phyloP scores from a whole-genome alignment of 2,113 vertebrate species.

The Tyto alba region DNA sequence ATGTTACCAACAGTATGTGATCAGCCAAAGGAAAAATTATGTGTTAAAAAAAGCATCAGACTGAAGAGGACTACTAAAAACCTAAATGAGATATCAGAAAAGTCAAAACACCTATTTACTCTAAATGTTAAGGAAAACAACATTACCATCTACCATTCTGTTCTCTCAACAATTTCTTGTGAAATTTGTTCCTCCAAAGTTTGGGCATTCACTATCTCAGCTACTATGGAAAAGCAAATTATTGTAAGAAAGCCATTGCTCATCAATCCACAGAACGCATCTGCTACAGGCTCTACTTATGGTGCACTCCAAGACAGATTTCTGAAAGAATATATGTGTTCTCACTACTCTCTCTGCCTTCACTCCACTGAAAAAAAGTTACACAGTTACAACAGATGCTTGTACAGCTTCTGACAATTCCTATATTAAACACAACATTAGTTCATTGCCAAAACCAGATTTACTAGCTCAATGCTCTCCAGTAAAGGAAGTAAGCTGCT shows the following conservation, averaged over 20 bases:
- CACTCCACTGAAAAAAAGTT: background rate
- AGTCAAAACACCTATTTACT: background rate
- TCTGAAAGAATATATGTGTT: background rate
- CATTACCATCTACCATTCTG: background rate
- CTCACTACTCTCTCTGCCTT: background rate
- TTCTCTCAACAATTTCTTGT: background rate
- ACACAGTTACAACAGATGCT: background rate
- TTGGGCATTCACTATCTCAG: background rate
- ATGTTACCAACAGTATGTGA: background rate
- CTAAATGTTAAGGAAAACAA: background rate
- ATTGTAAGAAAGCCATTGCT: background rate
- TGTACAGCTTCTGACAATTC: background rate
- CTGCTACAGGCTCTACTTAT: background rate
- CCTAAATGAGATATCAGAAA: background rate
- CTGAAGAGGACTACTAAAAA: background rate
- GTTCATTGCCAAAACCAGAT: background rate
- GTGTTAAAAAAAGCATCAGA: background rate
- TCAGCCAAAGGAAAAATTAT: background rate
- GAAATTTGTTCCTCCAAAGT: background rate
- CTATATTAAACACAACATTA: background rate
- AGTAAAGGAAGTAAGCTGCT: constrained; percentile 2
- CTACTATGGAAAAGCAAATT: background rate
- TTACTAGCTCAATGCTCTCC: background rate
- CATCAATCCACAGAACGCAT: background rate
- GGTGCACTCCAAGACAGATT: background rate